A percentile compares a stretch with the other conserved stretches of the same genome.
phyloP scores from a whole-genome alignment of 2,113 vertebrate species.

The Bubalus kerabau region DNA sequence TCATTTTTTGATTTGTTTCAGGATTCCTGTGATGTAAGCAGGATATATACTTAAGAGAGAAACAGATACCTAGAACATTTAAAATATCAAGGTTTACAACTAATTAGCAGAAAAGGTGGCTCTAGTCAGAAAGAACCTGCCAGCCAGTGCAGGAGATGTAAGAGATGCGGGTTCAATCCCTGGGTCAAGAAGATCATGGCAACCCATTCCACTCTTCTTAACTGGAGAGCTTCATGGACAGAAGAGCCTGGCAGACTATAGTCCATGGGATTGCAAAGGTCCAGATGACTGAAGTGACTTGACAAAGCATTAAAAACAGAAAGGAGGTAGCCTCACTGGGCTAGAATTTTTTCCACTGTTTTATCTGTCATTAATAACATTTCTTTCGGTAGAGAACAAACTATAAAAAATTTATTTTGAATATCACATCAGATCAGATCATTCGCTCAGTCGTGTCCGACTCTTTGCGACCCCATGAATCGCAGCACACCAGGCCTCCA shows the following conservation, averaged over 20 bases:
- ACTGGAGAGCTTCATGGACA: not conserved
- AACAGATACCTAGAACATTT: not conserved
- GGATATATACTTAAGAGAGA: not conserved
- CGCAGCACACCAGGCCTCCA: too few relatives aligned
- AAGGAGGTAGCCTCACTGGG: not conserved
- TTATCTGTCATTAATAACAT: not conserved
- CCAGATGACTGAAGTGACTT: not conserved
- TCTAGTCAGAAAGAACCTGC: not conserved
- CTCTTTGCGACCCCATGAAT: too few relatives aligned
- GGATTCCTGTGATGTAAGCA: not conserved
- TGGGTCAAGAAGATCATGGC: not conserved
- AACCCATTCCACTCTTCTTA: not conserved
- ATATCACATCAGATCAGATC: not conserved
- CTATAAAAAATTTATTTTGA: not conserved
- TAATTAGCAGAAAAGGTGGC: not conserved
- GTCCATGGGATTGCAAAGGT: not conserved
- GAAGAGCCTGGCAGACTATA: not conserved
- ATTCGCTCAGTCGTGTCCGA: too few relatives aligned
- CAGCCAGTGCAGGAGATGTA: not conserved
- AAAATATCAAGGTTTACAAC: not conserved
- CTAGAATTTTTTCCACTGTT: not conserved
- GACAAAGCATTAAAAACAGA: not conserved
- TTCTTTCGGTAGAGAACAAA: not conserved
- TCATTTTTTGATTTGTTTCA: not conserved
- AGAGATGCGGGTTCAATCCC: fast-evolving